phyloP scores from a whole-genome alignment of 2,888 invertebrate species.

The Lordiphosa fenestrarum region DNA sequence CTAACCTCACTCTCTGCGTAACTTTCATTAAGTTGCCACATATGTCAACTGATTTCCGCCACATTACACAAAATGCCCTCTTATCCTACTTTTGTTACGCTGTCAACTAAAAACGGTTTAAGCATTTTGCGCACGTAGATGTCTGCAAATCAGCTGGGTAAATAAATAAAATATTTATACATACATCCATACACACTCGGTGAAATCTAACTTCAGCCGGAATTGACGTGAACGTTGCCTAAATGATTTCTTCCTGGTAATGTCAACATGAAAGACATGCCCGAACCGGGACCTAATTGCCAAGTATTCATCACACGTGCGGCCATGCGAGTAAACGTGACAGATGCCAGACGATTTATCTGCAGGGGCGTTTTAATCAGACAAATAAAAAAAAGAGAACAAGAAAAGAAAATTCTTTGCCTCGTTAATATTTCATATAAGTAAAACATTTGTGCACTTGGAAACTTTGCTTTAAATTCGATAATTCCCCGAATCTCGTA shows the following conservation, averaged over 20 bases:
- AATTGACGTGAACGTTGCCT: conserved; percentile 62
- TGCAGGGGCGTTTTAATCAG: conserved; percentile 37
- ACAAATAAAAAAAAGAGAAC: conserved; percentile 20
- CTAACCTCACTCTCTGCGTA: no score
- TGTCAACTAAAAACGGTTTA: conserved; percentile 44
- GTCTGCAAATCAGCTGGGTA: conserved; percentile 62
- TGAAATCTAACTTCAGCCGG: conserved; percentile 42
- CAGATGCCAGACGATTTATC: conserved; percentile 52
- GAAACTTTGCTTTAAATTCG: conserved; percentile 28
- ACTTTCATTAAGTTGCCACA: conserved; percentile 6
- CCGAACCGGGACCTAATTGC: conserved; percentile 57
- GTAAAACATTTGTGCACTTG: conserved; percentile 8
- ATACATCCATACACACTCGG: conserved; percentile 8
- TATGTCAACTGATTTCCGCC: conserved; percentile 37
- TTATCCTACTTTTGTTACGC: conserved; percentile 11
- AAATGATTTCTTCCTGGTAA: conserved; percentile 66
- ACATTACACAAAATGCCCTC: conserved; percentile 25
- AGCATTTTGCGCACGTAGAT: conserved; percentile 61
- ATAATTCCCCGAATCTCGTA: conserved; percentile 26
- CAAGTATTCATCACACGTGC: conserved; percentile 73
- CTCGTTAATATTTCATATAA: conserved; percentile 22
- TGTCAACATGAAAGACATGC: conserved; percentile 61
- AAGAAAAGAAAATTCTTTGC: conserved; percentile 7
- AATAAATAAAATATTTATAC: conserved; percentile 72
- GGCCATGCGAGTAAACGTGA: conserved; percentile 67